Evolutionary conservation across 1,140 invertebrate genomes (phyloP), one percentile per base, ranked within the genome.

Genomic region (Condylostylus longicornis): DNA sequence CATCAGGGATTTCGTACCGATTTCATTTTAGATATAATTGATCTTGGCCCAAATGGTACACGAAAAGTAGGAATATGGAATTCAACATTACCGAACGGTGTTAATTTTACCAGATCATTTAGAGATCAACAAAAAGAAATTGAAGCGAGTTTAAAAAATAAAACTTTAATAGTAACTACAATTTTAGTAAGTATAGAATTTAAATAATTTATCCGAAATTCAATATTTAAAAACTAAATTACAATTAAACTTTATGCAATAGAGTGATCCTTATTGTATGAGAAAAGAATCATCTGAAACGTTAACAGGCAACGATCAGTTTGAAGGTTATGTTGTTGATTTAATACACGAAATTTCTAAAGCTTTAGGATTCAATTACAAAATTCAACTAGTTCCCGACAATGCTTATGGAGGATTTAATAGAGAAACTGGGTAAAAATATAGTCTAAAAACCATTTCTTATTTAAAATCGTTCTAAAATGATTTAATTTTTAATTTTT

Each of bases 181-280:
- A 84, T 91, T 48, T 59, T 91, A 71, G 91, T 95, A 64, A 74
- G 77, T 65, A 27, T 14, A 21, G 21, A 7, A 2, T 19, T 14
- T 27, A 12, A 7, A 7, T 21, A 15, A 5, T n/a, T 35, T 12
- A n/a, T n/a, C 9, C 9, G 27, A 28, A 18, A 18, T 7, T 30
- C 5, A 22, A 13, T 37, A 7, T 28, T 32, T 5, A 38, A 15
- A 15, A 25, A 4, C 13, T 30, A 13, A 13, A 4, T 4, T 15
- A 17, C 17, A 15, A 10, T 5, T 9, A 10, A 31, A 5, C 9
- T 31, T 4, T 4, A 4, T 31, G 18, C 15, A 34, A 22, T 21
- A 89, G 83, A 90, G 85, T 60, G 74, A 84, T 38, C 88, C 88
- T 0, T 95, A 91, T 57, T 85, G 82, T 52, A 94, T 93, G 86